A percentile compares a stretch with the other conserved stretches of the same genome.
These are phyloP conservation scores for Aix galericulata DNA, from an alignment of 2,113 vertebrate species.

Conservation along the genomic window DNA sequence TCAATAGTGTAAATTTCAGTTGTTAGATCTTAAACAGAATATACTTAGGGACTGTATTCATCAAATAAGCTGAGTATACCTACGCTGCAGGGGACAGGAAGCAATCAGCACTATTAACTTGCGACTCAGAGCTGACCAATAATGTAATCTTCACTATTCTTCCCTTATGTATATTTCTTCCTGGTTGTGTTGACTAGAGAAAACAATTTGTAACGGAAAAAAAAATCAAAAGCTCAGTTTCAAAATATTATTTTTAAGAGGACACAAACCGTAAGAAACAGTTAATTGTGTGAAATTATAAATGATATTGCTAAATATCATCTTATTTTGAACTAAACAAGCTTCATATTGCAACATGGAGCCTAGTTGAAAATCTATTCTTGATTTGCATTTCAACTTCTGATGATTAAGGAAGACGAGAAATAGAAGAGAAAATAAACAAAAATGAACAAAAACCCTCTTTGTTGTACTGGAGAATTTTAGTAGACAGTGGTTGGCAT, in stretches of 20 bases:
- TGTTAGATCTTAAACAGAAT: neutral
- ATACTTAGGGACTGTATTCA: neutral
- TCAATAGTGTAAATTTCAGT: slow-evolving; percentile 5
- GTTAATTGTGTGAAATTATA: slow-evolving; percentile 55
- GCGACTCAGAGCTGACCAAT: slow-evolving; percentile 15
- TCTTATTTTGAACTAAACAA: slow-evolving; percentile 44
- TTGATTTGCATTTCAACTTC: slow-evolving; percentile 13
- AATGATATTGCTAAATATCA: slow-evolving; percentile 41
- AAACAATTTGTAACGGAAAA: slow-evolving; percentile 22
- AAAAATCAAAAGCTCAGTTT: slow-evolving; percentile 33
- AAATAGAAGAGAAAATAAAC: neutral
- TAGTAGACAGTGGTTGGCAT: neutral
- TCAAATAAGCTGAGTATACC: neutral
- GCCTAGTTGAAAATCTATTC: neutral
- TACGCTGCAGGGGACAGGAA: neutral
- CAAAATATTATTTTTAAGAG: slow-evolving; percentile 15
- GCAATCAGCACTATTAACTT: neutral
- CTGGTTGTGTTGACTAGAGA: slow-evolving; percentile 32
- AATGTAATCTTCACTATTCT: slow-evolving; percentile 26
- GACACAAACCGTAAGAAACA: slow-evolving; percentile 6
- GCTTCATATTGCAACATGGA: neutral
- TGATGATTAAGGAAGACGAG: neutral
- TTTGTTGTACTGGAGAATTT: neutral
- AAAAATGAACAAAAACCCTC: neutral
- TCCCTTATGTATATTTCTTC: neutral